phyloP scores from a whole-genome alignment of 2,888 invertebrate species.

The Ferrisia virgata region DNA sequence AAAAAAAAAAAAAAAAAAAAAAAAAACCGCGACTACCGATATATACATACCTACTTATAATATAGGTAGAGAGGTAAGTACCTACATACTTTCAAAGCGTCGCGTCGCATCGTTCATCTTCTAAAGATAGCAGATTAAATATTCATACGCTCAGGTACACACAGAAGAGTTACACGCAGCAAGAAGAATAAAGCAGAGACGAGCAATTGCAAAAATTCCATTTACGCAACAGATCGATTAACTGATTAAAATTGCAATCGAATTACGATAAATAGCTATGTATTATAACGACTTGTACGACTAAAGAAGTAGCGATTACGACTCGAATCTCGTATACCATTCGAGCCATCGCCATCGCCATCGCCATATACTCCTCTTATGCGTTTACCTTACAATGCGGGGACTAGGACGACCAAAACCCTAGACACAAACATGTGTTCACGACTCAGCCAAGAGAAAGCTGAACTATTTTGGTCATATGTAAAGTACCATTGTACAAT shows the following conservation, averaged over 20 bases:
- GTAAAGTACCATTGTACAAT: conserved; percentile 21
- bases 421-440: conserved; percentile 11
- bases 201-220: neutral
- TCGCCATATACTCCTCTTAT: no score
- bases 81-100: neutral
- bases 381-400: no score
- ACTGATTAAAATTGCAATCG: conserved; percentile 16
- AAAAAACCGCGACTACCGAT: neutral
- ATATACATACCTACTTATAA: neutral
- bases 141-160: neutral
- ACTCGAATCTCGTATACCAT: neutral
- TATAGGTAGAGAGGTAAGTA: no score
- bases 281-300: neutral
- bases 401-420: neutral
- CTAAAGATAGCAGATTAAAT: neutral
- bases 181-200: no score
- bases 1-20: no score
- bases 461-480: conserved; percentile 29
- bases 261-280: conserved; percentile 22
- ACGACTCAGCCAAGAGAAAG: conserved; percentile 2
- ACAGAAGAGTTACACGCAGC: no score
- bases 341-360: no score
- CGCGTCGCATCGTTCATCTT: neutral
- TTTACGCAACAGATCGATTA: conserved; percentile 22
- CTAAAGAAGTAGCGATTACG: neutral